Evolutionary conservation across 2,797 vertebrate genomes (phyloP).

Genomic region (Channa striata): DNA sequence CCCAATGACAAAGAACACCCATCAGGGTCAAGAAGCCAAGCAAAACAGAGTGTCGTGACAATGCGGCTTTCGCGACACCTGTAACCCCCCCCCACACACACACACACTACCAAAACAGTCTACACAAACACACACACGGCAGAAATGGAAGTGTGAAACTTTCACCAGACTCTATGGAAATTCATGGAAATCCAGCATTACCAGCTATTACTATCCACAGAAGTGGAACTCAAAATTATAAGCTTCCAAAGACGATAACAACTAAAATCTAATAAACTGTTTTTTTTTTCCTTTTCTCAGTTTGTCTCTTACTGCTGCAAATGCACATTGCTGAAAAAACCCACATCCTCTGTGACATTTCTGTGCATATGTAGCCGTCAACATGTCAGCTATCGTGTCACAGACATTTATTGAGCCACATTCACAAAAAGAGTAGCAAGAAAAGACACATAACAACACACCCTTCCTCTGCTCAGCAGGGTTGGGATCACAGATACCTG

Average conservation of each 20-base stretch:
- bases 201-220: background rate
- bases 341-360: slow-evolving; percentile 77
- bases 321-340: slow-evolving; percentile 50
- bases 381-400: slow-evolving; percentile 61
- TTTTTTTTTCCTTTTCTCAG: slow-evolving; percentile 4
- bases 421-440: slow-evolving; percentile 4
- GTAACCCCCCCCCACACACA: slow-evolving; percentile 10
- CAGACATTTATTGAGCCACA: slow-evolving; percentile 14
- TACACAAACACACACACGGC: background rate
- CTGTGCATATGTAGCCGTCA: slow-evolving; percentile 61
- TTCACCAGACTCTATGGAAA: slow-evolving; percentile 4
- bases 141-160: slow-evolving; percentile 6
- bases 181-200: background rate
- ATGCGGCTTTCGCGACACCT: slow-evolving; percentile 40
- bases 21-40: background rate
- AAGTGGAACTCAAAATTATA: slow-evolving; percentile 1
- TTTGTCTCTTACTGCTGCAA: slow-evolving; percentile 39
- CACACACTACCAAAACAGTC: background rate
- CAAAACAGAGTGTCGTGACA: slow-evolving; percentile 29
- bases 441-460: slow-evolving; percentile 30
- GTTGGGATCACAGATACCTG: slow-evolving; percentile 58
- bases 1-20: background rate
- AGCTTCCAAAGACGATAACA: slow-evolving; percentile 12
- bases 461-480: slow-evolving; percentile 61
- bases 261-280: slow-evolving; percentile 12